A percentile compares a stretch with the other conserved stretches of the same genome.
Evolutionary conservation across 2,113 vertebrate genomes (phyloP).

Genomic region (Clarias macrocephalus): DNA sequence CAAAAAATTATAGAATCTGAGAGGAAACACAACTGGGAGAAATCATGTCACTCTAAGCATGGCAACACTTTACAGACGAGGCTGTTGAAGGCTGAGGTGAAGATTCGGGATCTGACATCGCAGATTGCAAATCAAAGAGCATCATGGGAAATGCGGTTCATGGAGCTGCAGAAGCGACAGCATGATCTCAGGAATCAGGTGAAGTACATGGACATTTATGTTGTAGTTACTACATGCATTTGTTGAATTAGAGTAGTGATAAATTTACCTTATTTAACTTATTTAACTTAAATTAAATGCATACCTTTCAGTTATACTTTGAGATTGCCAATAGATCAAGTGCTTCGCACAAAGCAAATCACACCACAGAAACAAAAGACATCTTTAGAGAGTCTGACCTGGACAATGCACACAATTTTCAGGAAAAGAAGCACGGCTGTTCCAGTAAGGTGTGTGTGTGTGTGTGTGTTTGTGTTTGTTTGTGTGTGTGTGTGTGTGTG

Average conservation of each 20-base stretch:
- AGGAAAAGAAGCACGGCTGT: constrained; percentile 38
- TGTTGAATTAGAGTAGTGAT: neutral
- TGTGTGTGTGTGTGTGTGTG: too few relatives aligned
- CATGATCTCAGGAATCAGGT: constrained; percentile 72
- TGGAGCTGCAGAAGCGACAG: constrained; percentile 75
- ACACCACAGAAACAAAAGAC: constrained; percentile 20
- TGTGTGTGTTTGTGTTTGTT: too few relatives aligned
- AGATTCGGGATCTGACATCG: constrained; percentile 73
- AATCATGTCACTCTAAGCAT: constrained; percentile 53
- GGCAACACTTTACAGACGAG: constrained; percentile 62
- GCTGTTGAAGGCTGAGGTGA: constrained; percentile 72
- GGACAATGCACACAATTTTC: constrained; percentile 56
- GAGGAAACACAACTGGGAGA: constrained; percentile 40
- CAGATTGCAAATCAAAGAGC: constrained; percentile 74
- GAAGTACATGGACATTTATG: constrained; percentile 60
- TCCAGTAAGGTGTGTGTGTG: too few relatives aligned
- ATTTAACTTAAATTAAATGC: neutral
- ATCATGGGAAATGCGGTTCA: constrained; percentile 78
- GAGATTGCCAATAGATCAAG: constrained; percentile 50
- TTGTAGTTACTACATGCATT: neutral
- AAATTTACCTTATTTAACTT: neutral
- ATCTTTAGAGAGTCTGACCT: constrained; percentile 45
- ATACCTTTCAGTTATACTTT: constrained; percentile 57
- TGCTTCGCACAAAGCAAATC: constrained; percentile 38
- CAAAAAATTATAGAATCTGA: constrained; percentile 40